Percentiles rank a stretch among this genome's conserved stretches.
Conservation (phyloP, 2,113 vertebrate genomes). For the Petromus typicus region DNA sequence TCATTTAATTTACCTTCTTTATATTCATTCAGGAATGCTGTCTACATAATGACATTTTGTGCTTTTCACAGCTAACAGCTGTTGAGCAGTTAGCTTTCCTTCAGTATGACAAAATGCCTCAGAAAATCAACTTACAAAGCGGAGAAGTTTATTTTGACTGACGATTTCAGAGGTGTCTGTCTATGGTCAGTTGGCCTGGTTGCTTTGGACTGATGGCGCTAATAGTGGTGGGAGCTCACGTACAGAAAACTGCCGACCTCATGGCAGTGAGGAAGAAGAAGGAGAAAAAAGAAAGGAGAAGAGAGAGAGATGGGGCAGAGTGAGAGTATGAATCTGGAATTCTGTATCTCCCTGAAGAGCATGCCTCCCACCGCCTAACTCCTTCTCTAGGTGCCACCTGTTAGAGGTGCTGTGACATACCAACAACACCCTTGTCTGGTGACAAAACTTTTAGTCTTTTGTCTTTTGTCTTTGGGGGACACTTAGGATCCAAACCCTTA, state of each 20-base stretch:
- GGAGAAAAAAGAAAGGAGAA: background rate
- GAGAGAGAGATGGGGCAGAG: background rate
- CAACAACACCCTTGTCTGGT: background rate
- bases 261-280: background rate
- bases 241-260: background rate
- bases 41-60: conserved; percentile 39
- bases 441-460: background rate
- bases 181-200: background rate
- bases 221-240: background rate
- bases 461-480: too few relatives aligned
- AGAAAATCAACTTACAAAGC: background rate
- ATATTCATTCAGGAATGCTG: background rate
- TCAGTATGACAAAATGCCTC: background rate
- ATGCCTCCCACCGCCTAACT: background rate
- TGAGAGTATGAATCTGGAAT: background rate
- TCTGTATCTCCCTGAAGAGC: background rate
- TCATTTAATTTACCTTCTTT: conserved; percentile 20
- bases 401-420: background rate
- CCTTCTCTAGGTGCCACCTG: background rate
- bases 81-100: background rate
- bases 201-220: background rate
- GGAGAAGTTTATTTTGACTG: background rate
- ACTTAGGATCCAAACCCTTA: background rate
- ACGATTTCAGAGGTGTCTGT: background rate
- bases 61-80: conserved; percentile 5